Conservation (phyloP, 2,113 vertebrate species). For the Leucopsar rothschildi region DNA sequence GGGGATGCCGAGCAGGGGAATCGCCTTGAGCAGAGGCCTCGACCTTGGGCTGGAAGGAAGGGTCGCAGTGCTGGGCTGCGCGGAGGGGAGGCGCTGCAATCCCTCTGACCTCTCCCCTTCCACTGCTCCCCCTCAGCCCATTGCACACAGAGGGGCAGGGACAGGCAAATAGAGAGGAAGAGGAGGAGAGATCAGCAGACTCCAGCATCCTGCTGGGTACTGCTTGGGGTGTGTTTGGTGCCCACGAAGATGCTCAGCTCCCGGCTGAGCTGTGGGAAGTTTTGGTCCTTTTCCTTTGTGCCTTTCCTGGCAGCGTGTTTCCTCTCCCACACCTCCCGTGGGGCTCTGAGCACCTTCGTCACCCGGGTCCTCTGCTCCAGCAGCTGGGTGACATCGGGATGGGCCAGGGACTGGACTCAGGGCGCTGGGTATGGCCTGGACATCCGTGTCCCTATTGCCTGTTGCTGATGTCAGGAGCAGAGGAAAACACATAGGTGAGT, state of each 20-base stretch:
- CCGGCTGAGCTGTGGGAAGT: background rate
- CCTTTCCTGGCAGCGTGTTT: background rate
- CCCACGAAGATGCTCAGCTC: background rate
- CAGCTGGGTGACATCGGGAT: background rate
- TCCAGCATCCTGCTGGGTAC: background rate
- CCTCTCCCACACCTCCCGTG: too few species aligned
- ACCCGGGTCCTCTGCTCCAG: background rate
- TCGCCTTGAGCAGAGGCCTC: background rate
- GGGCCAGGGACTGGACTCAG: background rate
- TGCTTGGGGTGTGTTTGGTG: accelerated
- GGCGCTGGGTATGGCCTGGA: accelerated
- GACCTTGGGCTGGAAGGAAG: background rate
- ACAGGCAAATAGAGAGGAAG: background rate
- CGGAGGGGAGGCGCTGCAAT: background rate
- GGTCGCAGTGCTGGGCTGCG: background rate
- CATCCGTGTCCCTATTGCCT: background rate
- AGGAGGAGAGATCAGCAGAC: background rate
- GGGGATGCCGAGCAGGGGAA: accelerated
- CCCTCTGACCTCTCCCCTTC: background rate
- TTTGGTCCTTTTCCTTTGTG: background rate
- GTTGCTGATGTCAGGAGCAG: background rate
- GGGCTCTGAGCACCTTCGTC: background rate
- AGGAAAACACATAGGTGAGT: background rate
- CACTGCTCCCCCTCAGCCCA: background rate
- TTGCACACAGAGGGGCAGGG: background rate